These are phyloP conservation scores for Zoroaster sp. DNA, from an alignment of 53 echinoderm and acorn worm genomes.

Conservation along the genomic window DNA sequence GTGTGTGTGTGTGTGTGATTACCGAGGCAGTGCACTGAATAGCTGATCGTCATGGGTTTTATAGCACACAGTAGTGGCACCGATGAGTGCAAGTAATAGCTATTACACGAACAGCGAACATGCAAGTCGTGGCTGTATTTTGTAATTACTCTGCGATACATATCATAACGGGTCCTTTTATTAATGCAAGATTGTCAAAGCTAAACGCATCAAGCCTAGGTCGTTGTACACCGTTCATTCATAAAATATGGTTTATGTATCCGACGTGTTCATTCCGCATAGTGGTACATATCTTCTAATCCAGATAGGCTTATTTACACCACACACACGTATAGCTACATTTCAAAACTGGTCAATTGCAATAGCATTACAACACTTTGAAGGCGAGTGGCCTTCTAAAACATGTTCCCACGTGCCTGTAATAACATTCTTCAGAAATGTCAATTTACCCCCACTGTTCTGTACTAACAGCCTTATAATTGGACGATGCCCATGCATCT, in stretches of 20 bases:
- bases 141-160: neutral
- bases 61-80: neutral
- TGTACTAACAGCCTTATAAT: neutral
- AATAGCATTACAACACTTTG: too few relatives aligned
- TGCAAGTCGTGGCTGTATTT: neutral
- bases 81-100: neutral
- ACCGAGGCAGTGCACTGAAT: neutral
- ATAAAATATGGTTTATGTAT: neutral
- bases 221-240: neutral
- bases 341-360: too few relatives aligned
- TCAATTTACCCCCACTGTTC: conserved; percentile 10
- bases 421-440: neutral
- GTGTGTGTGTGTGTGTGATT: neutral
- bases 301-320: neutral
- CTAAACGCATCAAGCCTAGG: neutral
- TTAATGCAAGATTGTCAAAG: neutral
- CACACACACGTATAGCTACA: too few relatives aligned
- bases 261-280: neutral
- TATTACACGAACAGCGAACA: neutral
- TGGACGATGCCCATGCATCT: neutral
- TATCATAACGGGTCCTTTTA: neutral
- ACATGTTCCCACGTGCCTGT: neutral
- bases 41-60: neutral
- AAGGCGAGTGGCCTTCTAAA: too few relatives aligned
- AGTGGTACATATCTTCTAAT: neutral